These are phyloP conservation scores for Apaloderma vittatum DNA, from an alignment of 2,113 vertebrate genomes.

Conservation along the genomic window DNA sequence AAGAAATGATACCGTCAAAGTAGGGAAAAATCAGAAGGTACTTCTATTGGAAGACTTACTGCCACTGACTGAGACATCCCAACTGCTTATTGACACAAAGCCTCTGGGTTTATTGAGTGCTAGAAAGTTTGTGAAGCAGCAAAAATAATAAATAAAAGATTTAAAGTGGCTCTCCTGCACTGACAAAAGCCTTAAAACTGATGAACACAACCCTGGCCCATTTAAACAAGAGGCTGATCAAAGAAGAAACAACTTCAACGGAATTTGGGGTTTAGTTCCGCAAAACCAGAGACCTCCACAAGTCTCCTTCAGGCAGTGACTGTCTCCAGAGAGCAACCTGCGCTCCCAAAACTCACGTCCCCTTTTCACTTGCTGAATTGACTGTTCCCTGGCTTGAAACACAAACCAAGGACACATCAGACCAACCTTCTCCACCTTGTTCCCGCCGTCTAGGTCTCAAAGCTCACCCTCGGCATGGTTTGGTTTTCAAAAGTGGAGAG, in stretches of 20 bases:
- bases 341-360: neutral
- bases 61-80: neutral
- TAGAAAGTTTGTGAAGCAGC: neutral
- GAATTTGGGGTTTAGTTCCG: neutral
- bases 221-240: neutral
- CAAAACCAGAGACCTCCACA: neutral
- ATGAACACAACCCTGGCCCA: neutral
- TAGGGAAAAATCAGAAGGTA: neutral
- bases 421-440: neutral
- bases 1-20: neutral
- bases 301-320: neutral
- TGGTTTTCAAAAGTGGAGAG: neutral
- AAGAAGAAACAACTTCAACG: neutral
- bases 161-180: neutral
- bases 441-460: neutral
- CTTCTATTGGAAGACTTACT: neutral
- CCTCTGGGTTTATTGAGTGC: neutral
- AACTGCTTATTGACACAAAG: neutral
- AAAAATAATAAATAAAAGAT: too few relatives aligned
- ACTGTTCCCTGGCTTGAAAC: too few relatives aligned
- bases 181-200: neutral
- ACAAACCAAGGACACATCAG: neutral
- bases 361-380: fast-evolving
- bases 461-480: neutral
- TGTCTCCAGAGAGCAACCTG: neutral